These are phyloP conservation scores for Astreopora myriophthalma DNA, from an alignment of 64 coral and sea anemone species.

Conservation along the genomic window DNA sequence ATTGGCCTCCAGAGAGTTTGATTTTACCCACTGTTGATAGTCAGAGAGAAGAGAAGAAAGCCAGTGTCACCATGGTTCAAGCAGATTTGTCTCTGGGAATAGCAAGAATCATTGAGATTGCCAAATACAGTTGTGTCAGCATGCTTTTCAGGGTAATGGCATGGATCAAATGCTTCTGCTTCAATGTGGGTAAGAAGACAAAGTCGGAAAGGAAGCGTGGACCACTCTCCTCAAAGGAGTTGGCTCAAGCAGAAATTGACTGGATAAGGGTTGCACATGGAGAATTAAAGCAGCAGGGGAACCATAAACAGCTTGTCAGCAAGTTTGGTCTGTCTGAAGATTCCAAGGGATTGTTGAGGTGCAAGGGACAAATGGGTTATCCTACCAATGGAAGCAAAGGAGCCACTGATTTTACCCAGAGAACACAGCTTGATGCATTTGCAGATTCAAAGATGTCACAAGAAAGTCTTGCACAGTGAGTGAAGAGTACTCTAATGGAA, in stretches of 20 bases:
- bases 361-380: not conserved
- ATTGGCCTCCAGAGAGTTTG: no score
- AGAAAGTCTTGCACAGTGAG: constrained; percentile 8
- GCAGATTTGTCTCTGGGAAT: no score
- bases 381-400: not conserved
- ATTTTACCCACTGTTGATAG: no score
- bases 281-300: not conserved
- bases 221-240: not conserved
- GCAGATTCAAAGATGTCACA: constrained; percentile 13
- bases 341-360: not conserved
- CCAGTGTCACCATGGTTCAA: no score
- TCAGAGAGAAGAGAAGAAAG: no score
- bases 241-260: not conserved
- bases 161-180: not conserved
- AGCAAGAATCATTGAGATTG: no score
- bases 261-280: not conserved
- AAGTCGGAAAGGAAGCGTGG: not conserved
- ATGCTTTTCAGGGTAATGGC: not conserved
- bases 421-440: not conserved
- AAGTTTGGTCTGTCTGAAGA: not conserved
- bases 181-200: not conserved
- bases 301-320: not conserved
- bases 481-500: constrained; percentile 37
- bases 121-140: no score
- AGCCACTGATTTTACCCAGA: constrained; percentile 25